These are phyloP conservation scores for Trisateles emortualis DNA, from an alignment of 2,888 invertebrate species.

Conservation along the genomic window DNA sequence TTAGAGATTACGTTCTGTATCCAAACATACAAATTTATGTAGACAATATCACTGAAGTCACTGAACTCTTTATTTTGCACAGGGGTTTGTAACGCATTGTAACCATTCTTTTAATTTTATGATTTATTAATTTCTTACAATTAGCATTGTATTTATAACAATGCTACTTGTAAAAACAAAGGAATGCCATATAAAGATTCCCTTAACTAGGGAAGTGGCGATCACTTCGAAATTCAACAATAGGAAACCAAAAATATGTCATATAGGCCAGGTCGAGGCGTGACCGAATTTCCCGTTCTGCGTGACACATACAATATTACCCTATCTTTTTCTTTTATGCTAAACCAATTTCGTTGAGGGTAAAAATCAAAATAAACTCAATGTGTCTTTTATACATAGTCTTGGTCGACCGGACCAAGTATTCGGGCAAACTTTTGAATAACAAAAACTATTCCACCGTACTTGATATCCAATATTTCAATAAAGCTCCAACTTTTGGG, in stretches of 20 bases:
- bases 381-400: slow-evolving; percentile 63
- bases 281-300: slow-evolving; percentile 48
- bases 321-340: slow-evolving; percentile 58
- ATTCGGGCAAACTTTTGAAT: slow-evolving; percentile 73
- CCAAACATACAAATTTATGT: no score
- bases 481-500: slow-evolving; percentile 80
- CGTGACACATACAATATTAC: slow-evolving; percentile 58
- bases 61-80: no score
- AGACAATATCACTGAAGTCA: no score
- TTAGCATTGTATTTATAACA: no score
- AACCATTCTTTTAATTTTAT: no score
- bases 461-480: slow-evolving; percentile 85
- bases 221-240: slow-evolving; percentile 25
- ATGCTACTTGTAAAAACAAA: no score
- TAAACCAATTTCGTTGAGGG: slow-evolving; percentile 62
- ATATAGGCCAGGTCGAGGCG: slow-evolving; percentile 45
- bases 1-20: no score
- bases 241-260: slow-evolving; percentile 44
- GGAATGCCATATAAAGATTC: not conserved
- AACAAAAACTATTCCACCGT: slow-evolving; percentile 79
- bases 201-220: slow-evolving; percentile 9
- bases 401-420: slow-evolving; percentile 54
- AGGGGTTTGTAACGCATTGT: no score
- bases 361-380: slow-evolving; percentile 71
- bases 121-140: no score